These are phyloP conservation scores for Diprion similis DNA, from an alignment of 1,140 invertebrate genomes.

Conservation along the genomic window DNA sequence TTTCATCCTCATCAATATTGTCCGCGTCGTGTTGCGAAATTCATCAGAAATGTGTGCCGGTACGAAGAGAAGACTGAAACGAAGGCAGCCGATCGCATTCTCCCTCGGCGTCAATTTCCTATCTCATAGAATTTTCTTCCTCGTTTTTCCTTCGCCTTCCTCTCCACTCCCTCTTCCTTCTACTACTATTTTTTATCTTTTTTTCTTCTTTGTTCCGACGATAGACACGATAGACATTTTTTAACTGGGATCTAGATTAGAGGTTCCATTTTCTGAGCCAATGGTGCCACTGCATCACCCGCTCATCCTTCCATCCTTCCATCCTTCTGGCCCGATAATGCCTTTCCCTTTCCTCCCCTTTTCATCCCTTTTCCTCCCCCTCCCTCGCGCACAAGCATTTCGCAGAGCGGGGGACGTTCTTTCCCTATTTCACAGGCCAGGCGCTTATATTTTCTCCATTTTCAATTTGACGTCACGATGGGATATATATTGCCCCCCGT, in stretches of 20 bases:
- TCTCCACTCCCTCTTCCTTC: neutral
- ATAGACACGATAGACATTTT: neutral
- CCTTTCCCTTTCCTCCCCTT: neutral
- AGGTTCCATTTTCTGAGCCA: slow-evolving; percentile 9
- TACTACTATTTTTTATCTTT: neutral
- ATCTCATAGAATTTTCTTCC: no score
- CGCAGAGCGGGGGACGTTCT: neutral
- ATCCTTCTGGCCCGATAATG: neutral
- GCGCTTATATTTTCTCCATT: slow-evolving; percentile 4
- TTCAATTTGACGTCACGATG: slow-evolving; percentile 11
- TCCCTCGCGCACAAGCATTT: neutral
- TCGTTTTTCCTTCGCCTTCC: no score
- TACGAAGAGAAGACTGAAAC: no score
- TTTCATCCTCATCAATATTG: no score
- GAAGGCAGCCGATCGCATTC: no score
- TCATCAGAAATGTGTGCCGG: no score
- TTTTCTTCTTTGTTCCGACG: neutral
- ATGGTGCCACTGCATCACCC: slow-evolving; percentile 10
- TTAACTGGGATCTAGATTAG: slow-evolving; percentile 8
- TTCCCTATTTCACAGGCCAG: neutral
- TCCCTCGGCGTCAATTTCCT: no score
- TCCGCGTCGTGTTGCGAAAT: no score
- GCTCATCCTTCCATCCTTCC: neutral
- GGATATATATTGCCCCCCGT: neutral
- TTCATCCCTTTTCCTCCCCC: neutral